Conservation (phyloP, 2,888 invertebrate genomes). For the Bhutanitis thaidina region DNA sequence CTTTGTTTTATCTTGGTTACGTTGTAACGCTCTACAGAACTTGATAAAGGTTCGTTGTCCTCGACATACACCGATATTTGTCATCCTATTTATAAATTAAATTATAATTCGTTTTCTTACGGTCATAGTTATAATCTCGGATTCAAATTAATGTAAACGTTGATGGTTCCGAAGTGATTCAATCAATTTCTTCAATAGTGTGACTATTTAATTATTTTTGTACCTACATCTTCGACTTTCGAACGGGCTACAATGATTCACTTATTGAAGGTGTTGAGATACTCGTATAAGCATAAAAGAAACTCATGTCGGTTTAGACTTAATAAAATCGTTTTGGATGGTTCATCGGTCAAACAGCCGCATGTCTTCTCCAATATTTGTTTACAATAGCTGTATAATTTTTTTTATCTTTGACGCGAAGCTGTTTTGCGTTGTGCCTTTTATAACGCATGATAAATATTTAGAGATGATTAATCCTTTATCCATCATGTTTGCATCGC, state of each 20-base stretch:
- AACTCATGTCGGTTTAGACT: conserved; percentile 13
- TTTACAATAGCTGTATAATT: conserved; percentile 43
- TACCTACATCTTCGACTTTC: conserved; percentile 1
- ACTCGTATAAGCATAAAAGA: conserved; percentile 1
- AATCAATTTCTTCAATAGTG: conserved; percentile 9
- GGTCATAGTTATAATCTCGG: conserved; percentile 11
- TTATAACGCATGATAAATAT: no score
- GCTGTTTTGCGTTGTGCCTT: background rate
- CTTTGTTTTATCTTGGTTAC: conserved; percentile 16
- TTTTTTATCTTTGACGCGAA: conserved; percentile 39
- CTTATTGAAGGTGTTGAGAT: conserved; percentile 1
- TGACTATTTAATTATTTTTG: no score
- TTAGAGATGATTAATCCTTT: no score
- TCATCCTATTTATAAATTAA: background rate
- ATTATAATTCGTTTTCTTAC: background rate
- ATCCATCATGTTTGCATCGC: background rate
- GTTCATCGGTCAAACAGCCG: conserved; percentile 34
- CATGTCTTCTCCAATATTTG: conserved; percentile 24
- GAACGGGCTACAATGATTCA: conserved; percentile 6
- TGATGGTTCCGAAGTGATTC: conserved; percentile 14
- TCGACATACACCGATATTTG: background rate
- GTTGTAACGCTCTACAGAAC: conserved; percentile 13
- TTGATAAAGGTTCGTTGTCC: conserved; percentile 26
- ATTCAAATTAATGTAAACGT: conserved; percentile 7
- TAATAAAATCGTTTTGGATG: conserved; percentile 29